Evolutionary conservation across 2,113 vertebrate genomes (phyloP), one percentile per base, ranked within the genome.

Genomic region (Pterocles orientalis): DNA sequence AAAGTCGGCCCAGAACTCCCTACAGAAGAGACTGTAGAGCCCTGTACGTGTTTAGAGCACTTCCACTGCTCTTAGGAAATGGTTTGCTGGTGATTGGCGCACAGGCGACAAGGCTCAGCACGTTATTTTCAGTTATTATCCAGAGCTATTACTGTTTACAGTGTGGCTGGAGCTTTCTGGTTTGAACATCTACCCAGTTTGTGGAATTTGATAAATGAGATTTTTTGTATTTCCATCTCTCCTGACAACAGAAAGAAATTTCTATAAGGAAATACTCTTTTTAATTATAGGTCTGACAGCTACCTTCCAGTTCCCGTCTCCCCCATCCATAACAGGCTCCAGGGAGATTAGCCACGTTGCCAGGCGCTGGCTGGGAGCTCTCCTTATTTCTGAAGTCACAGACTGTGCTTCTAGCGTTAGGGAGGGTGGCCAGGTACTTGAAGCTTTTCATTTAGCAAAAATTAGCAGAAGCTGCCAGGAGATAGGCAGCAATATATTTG

Each of bases 211-310:
- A 93, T 75, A 95, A 94, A 96, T 60, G 68, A 93, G 82, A 85
- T 92, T 96, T 73, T 73, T 94, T 85, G 48, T 78, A 79, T 94
- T 96, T 90, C 83, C 48, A 76, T 94, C 69, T 78, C 76, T 90
- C 64, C 86, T 82, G 81, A 85, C 79, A 91, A 85, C 9, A 0
- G 68, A 71, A 91, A 75, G 24, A 90, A 62, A 88, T 92, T 90
- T 91, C 82, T 86, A 39, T 71, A 82, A 43, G 31, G 58, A 91
- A 92, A 79, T n/a, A 86, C 41, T 75, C 92, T 86, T 94, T 86
- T 96, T 81, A 91, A 95, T 95, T 88, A 85, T 72, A 86, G 56
- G 70, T 92, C 79, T 94, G 93, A 97, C 86, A 94, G 88, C 70
- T 92, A 86, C 79, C 36, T 92, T 92, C 57, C 47, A 56, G 50